Conservation (phyloP, 2,888 invertebrate species). For the Pocota personata region DNA sequence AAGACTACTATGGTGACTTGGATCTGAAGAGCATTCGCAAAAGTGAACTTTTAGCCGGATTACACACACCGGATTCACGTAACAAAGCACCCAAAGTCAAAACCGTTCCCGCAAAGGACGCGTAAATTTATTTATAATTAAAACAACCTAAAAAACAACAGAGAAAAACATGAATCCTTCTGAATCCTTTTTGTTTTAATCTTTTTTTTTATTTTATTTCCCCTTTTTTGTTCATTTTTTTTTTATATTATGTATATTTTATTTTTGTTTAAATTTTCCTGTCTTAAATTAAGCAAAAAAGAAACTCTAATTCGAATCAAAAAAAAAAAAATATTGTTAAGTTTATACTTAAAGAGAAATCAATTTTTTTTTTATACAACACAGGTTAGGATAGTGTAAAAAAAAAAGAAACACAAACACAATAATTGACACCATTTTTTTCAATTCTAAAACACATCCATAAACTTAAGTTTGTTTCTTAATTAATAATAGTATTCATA, state of each 20-base stretch:
- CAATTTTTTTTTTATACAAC: constrained; percentile 7
- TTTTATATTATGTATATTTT: constrained; percentile 36
- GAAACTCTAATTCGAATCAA: constrained; percentile 48
- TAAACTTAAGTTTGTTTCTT: constrained; percentile 59
- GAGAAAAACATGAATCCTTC: constrained; percentile 51
- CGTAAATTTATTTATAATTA: constrained; percentile 78
- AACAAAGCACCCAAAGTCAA: constrained; percentile 84
- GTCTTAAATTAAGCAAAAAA: constrained; percentile 64
- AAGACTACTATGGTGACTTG: constrained; percentile 98
- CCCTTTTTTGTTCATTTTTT: constrained; percentile 32
- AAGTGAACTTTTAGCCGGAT: constrained; percentile 94
- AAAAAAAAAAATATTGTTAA: constrained; percentile 56
- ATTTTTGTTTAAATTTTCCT: constrained; percentile 48
- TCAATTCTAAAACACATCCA: constrained; percentile 27
- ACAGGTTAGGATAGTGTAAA: constrained; percentile 40
- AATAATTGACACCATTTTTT: constrained; percentile 44
- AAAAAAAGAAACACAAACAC: constrained; percentile 7
- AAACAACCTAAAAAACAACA: constrained; percentile 43
- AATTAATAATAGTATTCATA: constrained; percentile 57
- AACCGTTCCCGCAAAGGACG: constrained; percentile 78
- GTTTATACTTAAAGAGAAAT: constrained; percentile 31
- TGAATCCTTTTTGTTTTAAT: constrained; percentile 52
- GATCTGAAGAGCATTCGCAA: constrained; percentile 97
- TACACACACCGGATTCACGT: constrained; percentile 82
- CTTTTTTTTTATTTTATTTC: constrained; percentile 33